phyloP scores from a whole-genome alignment of 30 jellyfish, hydroid and myxozoan genomes.

The Hydra vulgaris region DNA sequence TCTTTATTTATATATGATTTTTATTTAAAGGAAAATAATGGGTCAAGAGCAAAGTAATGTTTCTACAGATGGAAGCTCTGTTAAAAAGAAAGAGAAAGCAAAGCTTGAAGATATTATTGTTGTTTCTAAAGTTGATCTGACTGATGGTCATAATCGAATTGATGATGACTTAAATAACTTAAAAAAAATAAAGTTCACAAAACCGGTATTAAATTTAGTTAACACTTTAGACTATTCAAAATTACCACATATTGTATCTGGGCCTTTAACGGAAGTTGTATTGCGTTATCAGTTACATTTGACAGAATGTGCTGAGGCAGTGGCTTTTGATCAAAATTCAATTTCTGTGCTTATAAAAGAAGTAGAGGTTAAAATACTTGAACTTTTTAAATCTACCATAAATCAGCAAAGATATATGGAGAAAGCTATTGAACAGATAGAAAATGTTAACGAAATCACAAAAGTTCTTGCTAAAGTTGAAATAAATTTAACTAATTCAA shows the following conservation, averaged over 20 bases:
- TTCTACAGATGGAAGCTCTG: not conserved
- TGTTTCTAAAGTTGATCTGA: slow-evolving; percentile 47
- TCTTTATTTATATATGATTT: too few species aligned
- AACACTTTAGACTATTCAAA: slow-evolving; percentile 32
- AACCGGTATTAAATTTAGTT: slow-evolving; percentile 45
- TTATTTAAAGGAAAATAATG: slow-evolving; percentile 1
- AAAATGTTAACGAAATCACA: slow-evolving; percentile 47
- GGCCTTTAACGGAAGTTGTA: slow-evolving; percentile 68
- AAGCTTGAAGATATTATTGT: slow-evolving; percentile 58
- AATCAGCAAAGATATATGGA: slow-evolving; percentile 53
- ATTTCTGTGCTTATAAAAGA: slow-evolving; percentile 53
- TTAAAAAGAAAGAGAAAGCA: slow-evolving; percentile 39
- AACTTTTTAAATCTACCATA: slow-evolving; percentile 33
- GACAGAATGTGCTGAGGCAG: slow-evolving; percentile 93
- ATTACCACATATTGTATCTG: slow-evolving; percentile 45
- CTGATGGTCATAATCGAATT: slow-evolving; percentile 8
- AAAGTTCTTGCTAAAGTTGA: slow-evolving; percentile 40
- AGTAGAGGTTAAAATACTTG: slow-evolving; percentile 38
- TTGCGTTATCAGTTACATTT: slow-evolving; percentile 74
- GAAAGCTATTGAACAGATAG: slow-evolving; percentile 29
- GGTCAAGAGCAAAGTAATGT: slow-evolving; percentile 22
- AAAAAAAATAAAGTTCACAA: slow-evolving; percentile 33
- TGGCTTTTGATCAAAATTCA: slow-evolving; percentile 84
- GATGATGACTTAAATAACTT: slow-evolving; percentile 47
- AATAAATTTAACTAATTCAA: slow-evolving; percentile 38